Evolutionary conservation across 2,888 invertebrate species (phyloP), one percentile per base, ranked within the genome.

Genomic region (Hemithea aestivaria): DNA sequence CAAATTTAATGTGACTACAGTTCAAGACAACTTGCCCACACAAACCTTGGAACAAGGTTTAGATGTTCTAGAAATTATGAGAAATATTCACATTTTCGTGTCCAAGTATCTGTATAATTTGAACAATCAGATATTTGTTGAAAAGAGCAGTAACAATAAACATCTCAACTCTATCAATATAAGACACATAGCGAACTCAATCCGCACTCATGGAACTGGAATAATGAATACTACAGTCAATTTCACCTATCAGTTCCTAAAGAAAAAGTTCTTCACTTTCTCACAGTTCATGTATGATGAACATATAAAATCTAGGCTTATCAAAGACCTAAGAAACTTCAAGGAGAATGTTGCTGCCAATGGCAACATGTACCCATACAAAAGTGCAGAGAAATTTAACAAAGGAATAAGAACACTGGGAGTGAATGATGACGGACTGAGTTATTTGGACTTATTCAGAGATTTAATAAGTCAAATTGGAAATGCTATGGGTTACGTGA

Each of bases 261-360:
- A 96, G 52, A 94, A 96, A 56, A 97, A 98, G 74, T 94, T 99
- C 62, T 94, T 94, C 58, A 93, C 94, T 1, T 96, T 99, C 72
- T 98, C 98, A 0, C 98, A 98, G 75, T 99, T 99, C 72, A 91
- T 99, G 76, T 98, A 94, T 68, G 98, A 99, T 70, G 99, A 99
- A 75, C 97, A 97, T 64, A 97, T 99, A 31, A 98, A 98, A 75
- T 97, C 98, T 0, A 90, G 97, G 38, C 88, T 99, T 1, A 90
- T 96, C 51, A 96, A 97, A 77, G 98, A 98, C 72, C 88, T 95
- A 45, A 90, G 94, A 53, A 92, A 90, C 66, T 95, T 97, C 63
- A 90, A 92, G 45, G 97, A 97, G 61, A 91, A 90, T 56, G 90
- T 91, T 58, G 81, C 75, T 43, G 81, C 89, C 27, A 85, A 90